phyloP scores from a whole-genome alignment of 2,888 invertebrate species.

The Drosophila longiperda region DNA sequence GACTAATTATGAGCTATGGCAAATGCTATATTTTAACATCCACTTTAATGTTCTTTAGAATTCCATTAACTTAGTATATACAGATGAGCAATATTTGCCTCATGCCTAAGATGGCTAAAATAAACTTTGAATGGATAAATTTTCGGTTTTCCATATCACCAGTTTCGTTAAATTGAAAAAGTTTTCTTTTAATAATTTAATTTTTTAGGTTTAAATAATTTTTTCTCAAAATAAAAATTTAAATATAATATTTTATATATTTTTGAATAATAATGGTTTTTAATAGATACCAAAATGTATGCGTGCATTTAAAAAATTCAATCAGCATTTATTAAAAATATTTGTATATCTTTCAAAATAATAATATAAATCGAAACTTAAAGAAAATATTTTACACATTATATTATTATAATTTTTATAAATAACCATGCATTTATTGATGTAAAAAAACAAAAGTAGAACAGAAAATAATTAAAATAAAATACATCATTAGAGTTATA shows the following conservation, averaged over 20 bases:
- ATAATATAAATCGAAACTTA: constrained; percentile 9
- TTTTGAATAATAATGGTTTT: background rate
- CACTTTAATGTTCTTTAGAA: background rate
- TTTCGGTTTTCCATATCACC: background rate
- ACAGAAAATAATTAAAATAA: constrained; percentile 31
- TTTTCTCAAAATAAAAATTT: background rate
- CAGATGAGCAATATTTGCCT: background rate
- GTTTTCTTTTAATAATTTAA: background rate
- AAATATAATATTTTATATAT: background rate
- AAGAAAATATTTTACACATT: background rate
- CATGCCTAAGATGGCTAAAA: background rate
- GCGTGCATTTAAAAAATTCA: background rate
- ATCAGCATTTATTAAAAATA: background rate
- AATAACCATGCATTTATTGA: constrained; percentile 51
- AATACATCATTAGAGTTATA: constrained; percentile 61
- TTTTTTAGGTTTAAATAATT: background rate
- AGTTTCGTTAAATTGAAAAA: background rate
- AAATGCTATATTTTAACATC: background rate
- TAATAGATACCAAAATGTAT: background rate
- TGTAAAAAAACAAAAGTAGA: constrained; percentile 2
- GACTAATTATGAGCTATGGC: constrained; percentile 12
- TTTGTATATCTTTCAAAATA: background rate
- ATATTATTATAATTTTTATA: background rate
- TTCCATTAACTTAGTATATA: constrained; percentile 12
- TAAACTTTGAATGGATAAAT: background rate